Evolutionary conservation across 2,113 vertebrate genomes (phyloP).

Genomic region (Phoenicopterus ruber): DNA sequence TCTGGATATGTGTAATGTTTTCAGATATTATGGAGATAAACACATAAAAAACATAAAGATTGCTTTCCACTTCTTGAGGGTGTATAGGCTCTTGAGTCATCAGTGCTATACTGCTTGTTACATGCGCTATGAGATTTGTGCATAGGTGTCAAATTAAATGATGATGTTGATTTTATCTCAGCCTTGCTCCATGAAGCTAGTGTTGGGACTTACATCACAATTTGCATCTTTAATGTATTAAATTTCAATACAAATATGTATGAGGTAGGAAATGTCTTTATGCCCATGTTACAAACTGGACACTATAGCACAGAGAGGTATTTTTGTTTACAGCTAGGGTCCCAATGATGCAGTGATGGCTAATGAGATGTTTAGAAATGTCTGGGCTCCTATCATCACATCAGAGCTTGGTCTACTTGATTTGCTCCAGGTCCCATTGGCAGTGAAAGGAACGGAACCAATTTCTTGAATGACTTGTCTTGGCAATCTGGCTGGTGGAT

Average conservation of each 20-base stretch:
- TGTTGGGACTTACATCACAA: not conserved
- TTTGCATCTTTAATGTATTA: not conserved
- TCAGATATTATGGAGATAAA: not conserved
- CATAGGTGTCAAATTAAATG: not conserved
- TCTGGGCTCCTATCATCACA: not conserved
- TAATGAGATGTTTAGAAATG: not conserved
- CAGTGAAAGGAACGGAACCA: not conserved
- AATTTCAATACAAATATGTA: not conserved
- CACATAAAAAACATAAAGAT: not conserved
- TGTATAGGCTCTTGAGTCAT: not conserved
- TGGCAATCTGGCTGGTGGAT: not conserved
- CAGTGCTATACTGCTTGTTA: not conserved
- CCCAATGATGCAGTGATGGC: not conserved
- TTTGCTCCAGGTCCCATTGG: not conserved
- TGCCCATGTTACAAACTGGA: not conserved
- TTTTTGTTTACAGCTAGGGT: not conserved
- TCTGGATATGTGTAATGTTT: not conserved
- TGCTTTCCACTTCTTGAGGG: not conserved
- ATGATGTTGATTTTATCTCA: not conserved
- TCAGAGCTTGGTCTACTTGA: not conserved
- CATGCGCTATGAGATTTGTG: not conserved
- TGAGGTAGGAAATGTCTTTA: not conserved
- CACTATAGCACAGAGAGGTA: not conserved
- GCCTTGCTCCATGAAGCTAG: not conserved
- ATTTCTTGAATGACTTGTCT: not conserved